Evolutionary conservation across 2,113 vertebrate genomes (phyloP), one percentile per base, ranked within the genome.

Genomic region (Egretta garzetta): DNA sequence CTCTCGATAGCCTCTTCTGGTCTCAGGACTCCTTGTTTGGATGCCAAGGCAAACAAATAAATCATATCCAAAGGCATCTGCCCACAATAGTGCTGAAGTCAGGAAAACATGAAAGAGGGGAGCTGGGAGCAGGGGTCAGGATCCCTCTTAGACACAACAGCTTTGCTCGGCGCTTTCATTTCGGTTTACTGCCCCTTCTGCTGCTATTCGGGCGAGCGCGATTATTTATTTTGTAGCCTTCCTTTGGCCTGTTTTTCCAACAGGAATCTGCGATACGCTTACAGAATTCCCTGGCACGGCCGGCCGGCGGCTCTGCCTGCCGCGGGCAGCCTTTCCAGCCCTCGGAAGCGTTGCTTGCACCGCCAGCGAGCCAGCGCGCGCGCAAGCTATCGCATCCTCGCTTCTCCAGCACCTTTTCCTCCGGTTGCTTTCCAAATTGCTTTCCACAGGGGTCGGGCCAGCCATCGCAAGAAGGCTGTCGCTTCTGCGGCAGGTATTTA

Each of bases 41-140:
- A 45, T 80, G 98, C 98, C 98, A 98, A 98, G 95, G 87, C 97
- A 98, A 98, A 98, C 96, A 98, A 97, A 97, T 96, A 96, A 93
- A 97, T 95, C 96, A 83, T 95, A 97, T 95, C 72, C 94, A 96
- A 96, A 97, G 95, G 96, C 94, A 95, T 97, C 95, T 93, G 77
- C 73, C 88, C 83, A 77, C 95, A 95, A 86, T 30, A 66, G 91
- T 12, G 49, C 80, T 90, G 95, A 96, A 96, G 96, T 62, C 92
- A 80, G 87, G 47, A 70, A 72, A 75, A 90, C 84, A 85, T 39
- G 58, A 80, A 92, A 92, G 95, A 22, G 12, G 67, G 62, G 88
- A 94, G 93, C 62, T 39, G 90, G 55, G 96, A 85, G 33, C 91
- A 80, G 93, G 80, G 95, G 94, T 94, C 95, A 84, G 94, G 93